Conservation (phyloP, 1,140 invertebrate species). For the Brachionus koreanus region DNA sequence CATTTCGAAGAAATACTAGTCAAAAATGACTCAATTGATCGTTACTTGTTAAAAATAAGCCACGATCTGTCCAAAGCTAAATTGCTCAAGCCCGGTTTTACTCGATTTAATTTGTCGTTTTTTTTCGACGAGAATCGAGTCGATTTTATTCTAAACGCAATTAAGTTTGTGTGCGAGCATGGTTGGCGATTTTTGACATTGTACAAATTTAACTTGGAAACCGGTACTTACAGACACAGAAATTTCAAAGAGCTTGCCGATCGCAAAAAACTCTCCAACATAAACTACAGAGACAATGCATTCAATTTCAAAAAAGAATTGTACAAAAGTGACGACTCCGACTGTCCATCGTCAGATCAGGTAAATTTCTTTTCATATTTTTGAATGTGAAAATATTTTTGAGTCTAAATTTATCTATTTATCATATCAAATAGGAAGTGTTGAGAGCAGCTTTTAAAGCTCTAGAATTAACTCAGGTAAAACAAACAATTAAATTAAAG, state of each 20-base stretch:
- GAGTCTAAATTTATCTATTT: too few relatives aligned
- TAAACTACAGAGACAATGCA: conserved; percentile 20
- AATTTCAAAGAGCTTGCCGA: conserved; percentile 15
- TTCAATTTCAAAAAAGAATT: conserved; percentile 11
- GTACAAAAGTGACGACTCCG: background rate
- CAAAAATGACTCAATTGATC: conserved; percentile 14
- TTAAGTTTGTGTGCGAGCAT: conserved; percentile 79
- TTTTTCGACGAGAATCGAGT: conserved; percentile 73
- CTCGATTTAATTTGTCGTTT: conserved; percentile 76
- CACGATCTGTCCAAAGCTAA: background rate
- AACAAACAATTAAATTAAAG: background rate
- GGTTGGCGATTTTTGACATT: conserved; percentile 83
- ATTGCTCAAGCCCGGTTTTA: conserved; percentile 70
- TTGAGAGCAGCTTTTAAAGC: conserved; percentile 34
- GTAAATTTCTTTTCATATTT: too few relatives aligned
- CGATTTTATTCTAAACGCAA: conserved; percentile 75
- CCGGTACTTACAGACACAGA: conserved; percentile 81
- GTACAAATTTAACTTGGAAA: conserved; percentile 77
- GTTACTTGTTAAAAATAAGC: background rate
- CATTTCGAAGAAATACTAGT: conserved; percentile 32
- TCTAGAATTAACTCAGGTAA: conserved; percentile 1
- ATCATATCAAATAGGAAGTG: conserved; percentile 7
- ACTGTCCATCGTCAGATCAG: conserved; percentile 21
- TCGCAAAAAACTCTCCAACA: conserved; percentile 26
- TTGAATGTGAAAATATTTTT: too few relatives aligned